These are phyloP conservation scores for Ophiothrix spiculata DNA, from an alignment of 35 echinoderm and acorn worm genomes.

Conservation along the genomic window DNA sequence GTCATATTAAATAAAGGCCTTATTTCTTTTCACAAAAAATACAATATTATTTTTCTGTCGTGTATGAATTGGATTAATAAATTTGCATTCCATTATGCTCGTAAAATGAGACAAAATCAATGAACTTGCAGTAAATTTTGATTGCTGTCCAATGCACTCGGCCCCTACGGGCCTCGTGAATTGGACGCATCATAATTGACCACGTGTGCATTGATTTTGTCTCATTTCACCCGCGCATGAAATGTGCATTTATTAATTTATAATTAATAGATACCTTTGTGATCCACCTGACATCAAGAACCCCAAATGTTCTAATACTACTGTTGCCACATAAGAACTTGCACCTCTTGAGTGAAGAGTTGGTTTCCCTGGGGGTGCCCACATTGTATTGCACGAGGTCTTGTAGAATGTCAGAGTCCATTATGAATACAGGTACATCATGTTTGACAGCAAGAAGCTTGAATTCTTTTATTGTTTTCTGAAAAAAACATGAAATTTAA, in stretches of 20 bases:
- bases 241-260: no score
- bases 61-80: no score
- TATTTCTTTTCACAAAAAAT: background rate
- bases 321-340: conserved; percentile 38
- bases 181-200: no score
- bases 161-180: no score
- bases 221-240: no score
- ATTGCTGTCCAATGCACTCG: no score
- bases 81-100: no score
- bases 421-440: conserved; percentile 54
- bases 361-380: conserved; percentile 9
- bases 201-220: no score
- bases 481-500: background rate
- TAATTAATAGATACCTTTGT: conserved; percentile 37
- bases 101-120: no score
- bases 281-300: conserved; percentile 53
- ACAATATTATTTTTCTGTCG: no score
- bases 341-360: conserved; percentile 22
- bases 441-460: conserved; percentile 16
- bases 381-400: conserved; percentile 33
- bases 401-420: conserved; percentile 51
- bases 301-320: conserved; percentile 54
- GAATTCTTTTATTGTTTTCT: conserved; percentile 62
- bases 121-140: no score
- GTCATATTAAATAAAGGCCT: background rate